Evolutionary conservation across 2,888 invertebrate genomes (phyloP).

Genomic region (Acanthosepion pharaonis): DNA sequence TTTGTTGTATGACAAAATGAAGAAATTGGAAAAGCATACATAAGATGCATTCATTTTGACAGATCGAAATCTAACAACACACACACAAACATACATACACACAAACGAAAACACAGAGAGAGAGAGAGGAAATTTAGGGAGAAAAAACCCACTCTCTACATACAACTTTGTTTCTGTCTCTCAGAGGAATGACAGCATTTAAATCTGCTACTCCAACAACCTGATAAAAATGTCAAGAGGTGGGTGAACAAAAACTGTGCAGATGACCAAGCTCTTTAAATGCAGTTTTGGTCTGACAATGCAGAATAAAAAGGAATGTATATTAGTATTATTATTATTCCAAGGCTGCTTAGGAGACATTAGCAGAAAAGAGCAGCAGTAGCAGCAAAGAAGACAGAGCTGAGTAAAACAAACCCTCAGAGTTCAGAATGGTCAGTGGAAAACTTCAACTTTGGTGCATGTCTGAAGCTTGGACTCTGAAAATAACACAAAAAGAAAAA

Average conservation of each 20-base stretch:
- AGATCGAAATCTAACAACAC: background rate
- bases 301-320: too few relatives aligned
- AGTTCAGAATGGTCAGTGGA: conserved; percentile 45
- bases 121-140: too few relatives aligned
- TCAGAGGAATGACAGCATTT: background rate
- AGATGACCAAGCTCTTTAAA: too few relatives aligned
- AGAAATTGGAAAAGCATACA: background rate
- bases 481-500: background rate
- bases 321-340: background rate
- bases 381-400: background rate
- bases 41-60: background rate
- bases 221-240: background rate
- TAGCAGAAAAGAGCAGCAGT: background rate
- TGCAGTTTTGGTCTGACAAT: too few relatives aligned
- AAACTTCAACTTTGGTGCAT: conserved; percentile 46
- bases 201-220: background rate
- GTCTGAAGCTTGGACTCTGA: conserved; percentile 46
- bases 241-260: background rate
- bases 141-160: too few relatives aligned
- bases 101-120: too few relatives aligned
- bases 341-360: background rate
- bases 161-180: background rate
- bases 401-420: background rate
- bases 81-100: too few relatives aligned
- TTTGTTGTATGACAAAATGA: background rate